Evolutionary conservation across 1,140 invertebrate genomes (phyloP), one percentile per base, ranked within the genome.

Genomic region (Lycorma delicatula): DNA sequence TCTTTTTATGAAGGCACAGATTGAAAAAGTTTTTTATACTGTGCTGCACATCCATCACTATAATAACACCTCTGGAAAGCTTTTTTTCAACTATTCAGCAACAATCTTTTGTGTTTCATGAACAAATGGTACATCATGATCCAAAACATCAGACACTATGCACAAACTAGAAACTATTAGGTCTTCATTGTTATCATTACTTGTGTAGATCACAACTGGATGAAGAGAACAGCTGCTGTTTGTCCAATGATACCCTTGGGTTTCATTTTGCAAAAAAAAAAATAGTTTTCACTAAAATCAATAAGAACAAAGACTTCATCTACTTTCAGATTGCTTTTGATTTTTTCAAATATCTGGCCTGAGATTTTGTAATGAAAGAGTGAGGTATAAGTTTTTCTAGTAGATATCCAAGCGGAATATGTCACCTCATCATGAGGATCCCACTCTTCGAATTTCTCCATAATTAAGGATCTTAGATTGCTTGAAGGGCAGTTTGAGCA

Each of bases 141-240:
- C 38, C 13, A 62, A 16, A 55, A 29, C 54, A 18, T 64, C 53
- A 25, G 58, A 62, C 13, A 64, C 52, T n/a, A 62, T 22, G 4
- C 41, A 46, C 28, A 54, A 18, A 56, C 41, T 48, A 1, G 41
- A 6, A 18, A 26, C 7, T 28, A 3, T 47, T 13, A 29, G n/a
- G 20, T 48, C 16, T 44, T 22, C 4, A 16, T 4, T 22, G 3
- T 41, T 13, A 13, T 46, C 28, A 34, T 41, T 52, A 12, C 20
- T 28, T 4, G 47, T 41, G 13, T 53, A 38, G 3, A 53, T n/a
- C 29, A 48, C 54, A 20, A 56, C 26, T 28, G 54, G 54, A 31
- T 47, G 44, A 12, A 56, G 3, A 28, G 44, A 27, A 20, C 22
- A 46, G 12, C 25, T 26, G 4, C 29, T 22, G 18, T 31, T 7